A percentile compares a stretch with the other conserved stretches of the same genome.
These are phyloP conservation scores for Pipistrellus nathusii DNA, from an alignment of 2,797 vertebrate species.

Conservation along the genomic window DNA sequence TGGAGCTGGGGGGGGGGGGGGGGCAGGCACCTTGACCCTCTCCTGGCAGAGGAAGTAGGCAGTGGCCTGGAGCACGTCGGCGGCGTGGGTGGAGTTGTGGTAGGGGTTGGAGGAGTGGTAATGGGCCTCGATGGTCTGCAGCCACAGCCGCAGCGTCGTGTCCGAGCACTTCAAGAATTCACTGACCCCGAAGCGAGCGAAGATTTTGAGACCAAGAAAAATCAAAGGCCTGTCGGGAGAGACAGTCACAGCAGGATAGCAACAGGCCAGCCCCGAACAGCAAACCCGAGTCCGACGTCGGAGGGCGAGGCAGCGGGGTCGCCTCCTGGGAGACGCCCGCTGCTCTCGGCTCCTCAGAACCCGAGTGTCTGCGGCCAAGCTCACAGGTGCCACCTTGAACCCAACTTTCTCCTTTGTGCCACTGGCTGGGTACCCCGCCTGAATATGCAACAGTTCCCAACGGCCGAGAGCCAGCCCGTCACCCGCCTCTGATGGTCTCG, in stretches of 20 bases:
- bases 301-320: not conserved
- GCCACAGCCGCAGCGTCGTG: conserved; percentile 94
- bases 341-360: not conserved
- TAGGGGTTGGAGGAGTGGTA: conserved; percentile 98
- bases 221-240: conserved; percentile 92
- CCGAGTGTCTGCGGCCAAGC: not conserved
- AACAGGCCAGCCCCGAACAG: not conserved
- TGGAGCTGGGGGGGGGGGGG: no score
- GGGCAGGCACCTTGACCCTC: conserved; percentile 93
- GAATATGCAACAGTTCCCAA: not conserved
- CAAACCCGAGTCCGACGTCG: not conserved
- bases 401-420: not conserved
- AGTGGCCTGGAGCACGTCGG: conserved; percentile 97
- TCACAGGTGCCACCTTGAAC: not conserved
- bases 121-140: conserved; percentile 96
- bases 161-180: conserved; percentile 97
- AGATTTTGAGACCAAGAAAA: conserved; percentile 96
- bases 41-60: conserved; percentile 97
- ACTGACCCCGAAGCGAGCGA: conserved; percentile 96
- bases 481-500: not conserved
- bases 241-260: not conserved
- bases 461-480: not conserved
- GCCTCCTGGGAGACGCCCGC: not conserved
- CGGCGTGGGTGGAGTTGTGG: conserved; percentile 97
- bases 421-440: not conserved